Base-by-base conservation (phyloP, 2,113 vertebrate genomes). In the Ellobius talpinus region DNA sequence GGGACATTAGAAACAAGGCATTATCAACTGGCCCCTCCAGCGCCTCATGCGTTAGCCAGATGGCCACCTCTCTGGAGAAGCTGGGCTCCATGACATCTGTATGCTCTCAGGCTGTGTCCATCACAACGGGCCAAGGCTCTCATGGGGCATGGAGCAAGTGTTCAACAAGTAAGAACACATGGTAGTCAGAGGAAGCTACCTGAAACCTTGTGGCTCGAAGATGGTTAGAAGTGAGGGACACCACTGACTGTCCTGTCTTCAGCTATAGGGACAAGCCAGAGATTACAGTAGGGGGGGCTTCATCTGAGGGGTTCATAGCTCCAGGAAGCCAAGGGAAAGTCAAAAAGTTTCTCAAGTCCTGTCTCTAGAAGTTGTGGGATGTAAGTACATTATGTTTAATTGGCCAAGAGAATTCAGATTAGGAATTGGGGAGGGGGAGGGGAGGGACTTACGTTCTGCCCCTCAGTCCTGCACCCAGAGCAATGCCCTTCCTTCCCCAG, bases 131-230 rank as follows among this genome's bases (percentile, higher is more conserved):
- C 19, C 16, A 24, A 8, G 39, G 6, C 23, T 2, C 11, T 50
- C 0, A 2, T 68, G 63, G 73, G 45, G n/a, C 16, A 11, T 4
- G 2, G 2, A 63, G 72, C 8, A 14, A 12, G 23, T 45, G 39
- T 36, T 76, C 72, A 68, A 50, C n/a, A 66, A 78, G 11, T n/a
- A 58, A 58, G 39, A 95, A 55, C 2, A 42, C 24, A 29, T 14
- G 16, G 0, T 36, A 33, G 3, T 33, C 23, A 84, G 78, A 8
- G 42, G 77, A 78, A 77, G 78, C 29, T n/a, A 29, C 11, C 33
- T 8, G 8, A 45, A 4, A 0, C 10, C 14, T 5, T 3, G 42
- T 52, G 45, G 31, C 10, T 11, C 0, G 0, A 50, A 70, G 58
- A 9, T 8, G 63, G 42, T 19, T 2, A 13, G 19, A 33, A 7